A percentile compares a stretch with the other conserved stretches of the same genome.
Conservation (phyloP, 2,888 invertebrate genomes). For the Luperina testacea region DNA sequence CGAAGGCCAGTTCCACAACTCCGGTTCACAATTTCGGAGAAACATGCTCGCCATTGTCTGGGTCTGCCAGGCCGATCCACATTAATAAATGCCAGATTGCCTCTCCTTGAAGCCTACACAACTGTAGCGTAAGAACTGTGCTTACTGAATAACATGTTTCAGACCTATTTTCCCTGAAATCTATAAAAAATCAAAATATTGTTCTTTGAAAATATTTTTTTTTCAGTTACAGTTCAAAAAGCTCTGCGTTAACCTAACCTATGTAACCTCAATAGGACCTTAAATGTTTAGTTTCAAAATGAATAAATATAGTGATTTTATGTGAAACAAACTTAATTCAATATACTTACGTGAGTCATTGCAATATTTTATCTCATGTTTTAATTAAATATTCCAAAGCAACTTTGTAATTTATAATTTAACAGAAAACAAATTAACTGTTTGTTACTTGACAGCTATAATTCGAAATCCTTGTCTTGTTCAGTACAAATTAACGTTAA, state of each 20-base stretch:
- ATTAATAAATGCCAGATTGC: constrained; percentile 82
- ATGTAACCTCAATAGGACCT: not conserved
- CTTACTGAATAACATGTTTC: constrained; percentile 12
- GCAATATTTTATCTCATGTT: constrained; percentile 49
- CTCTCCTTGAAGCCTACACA: constrained; percentile 54
- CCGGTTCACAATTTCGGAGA: constrained; percentile 76
- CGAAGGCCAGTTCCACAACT: constrained; percentile 71
- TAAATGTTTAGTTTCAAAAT: constrained; percentile 3
- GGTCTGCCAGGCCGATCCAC: constrained; percentile 72
- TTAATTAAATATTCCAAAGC: constrained; percentile 52
- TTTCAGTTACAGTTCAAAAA: not conserved
- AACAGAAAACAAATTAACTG: constrained; percentile 59
- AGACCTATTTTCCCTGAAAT: not conserved
- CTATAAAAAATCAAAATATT: not conserved
- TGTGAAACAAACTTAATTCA: constrained; percentile 19
- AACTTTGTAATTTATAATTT: constrained; percentile 58
- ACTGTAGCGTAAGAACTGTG: constrained; percentile 17
- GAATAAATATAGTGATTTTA: not conserved
- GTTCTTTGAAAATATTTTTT: not conserved
- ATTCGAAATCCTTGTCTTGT: constrained; percentile 38
- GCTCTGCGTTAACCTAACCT: not conserved
- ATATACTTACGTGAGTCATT: constrained; percentile 33
- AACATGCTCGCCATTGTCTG: constrained; percentile 77
- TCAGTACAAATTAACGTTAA: constrained; percentile 25
- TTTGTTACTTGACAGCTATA: constrained; percentile 51